Conservation (phyloP, 2,797 vertebrate genomes). For the Carduelis carduelis region DNA sequence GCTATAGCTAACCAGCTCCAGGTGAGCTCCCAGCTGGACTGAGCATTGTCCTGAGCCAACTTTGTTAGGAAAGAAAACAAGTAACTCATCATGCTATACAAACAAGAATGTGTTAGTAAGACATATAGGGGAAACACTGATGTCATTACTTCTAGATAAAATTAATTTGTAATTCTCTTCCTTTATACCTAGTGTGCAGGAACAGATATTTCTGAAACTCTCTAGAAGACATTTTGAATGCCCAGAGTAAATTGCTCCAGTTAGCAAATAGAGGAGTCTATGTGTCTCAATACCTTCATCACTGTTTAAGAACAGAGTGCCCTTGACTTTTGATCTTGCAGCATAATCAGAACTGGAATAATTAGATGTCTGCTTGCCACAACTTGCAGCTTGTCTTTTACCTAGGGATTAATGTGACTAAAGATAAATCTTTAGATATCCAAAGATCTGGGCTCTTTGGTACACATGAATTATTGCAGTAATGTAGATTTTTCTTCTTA, state of each 20-base stretch:
- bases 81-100: not conserved
- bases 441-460: not conserved
- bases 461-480: not conserved
- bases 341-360: not conserved
- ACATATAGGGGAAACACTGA: not conserved
- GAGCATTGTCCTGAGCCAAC: not conserved
- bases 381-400: not conserved
- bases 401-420: not conserved
- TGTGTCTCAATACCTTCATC: not conserved
- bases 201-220: not conserved
- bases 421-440: not conserved
- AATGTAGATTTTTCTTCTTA: not conserved
- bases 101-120: not conserved
- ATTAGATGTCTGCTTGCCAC: not conserved
- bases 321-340: not conserved
- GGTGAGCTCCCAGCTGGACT: not conserved
- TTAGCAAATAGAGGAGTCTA: not conserved
- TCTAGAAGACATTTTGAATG: not conserved
- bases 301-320: not conserved
- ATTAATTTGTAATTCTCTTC: not conserved
- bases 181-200: not conserved
- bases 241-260: not conserved
- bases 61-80: not conserved
- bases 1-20: not conserved
- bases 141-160: not conserved